Percentiles rank a stretch among this genome's conserved stretches.
phyloP scores from a whole-genome alignment of 2,113 vertebrate genomes.

The Forbesichthys papilliferus region DNA sequence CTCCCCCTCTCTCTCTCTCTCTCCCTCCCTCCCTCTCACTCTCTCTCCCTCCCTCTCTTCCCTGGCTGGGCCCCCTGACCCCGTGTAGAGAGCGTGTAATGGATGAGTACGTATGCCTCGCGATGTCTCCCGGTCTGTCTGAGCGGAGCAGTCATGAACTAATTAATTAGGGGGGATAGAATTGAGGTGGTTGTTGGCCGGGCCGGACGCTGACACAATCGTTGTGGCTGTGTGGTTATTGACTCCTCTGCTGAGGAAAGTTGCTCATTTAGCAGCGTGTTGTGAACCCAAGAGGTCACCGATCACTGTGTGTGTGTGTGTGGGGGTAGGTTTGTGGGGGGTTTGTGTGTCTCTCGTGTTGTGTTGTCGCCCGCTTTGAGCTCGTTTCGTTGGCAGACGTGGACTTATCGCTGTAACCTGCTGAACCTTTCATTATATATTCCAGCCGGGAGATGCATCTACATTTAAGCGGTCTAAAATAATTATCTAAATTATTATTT shows the following conservation, averaged over 20 bases:
- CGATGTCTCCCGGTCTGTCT: conserved; percentile 57
- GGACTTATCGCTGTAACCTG: conserved; percentile 10
- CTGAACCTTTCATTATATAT: too few relatives aligned
- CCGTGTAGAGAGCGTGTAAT: conserved; percentile 63
- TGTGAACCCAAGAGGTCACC: conserved; percentile 60
- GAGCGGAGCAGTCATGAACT: conserved; percentile 65
- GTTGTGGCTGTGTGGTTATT: conserved; percentile 72
- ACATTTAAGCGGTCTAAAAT: too few relatives aligned
- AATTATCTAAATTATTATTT: too few relatives aligned
- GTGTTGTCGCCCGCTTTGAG: conserved; percentile 44
- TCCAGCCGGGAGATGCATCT: too few relatives aligned
- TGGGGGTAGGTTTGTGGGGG: too few relatives aligned
- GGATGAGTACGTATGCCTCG: conserved; percentile 66
- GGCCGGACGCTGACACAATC: conserved; percentile 69
- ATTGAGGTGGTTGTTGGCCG: conserved; percentile 48
- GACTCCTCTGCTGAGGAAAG: conserved; percentile 71
- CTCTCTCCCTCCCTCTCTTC: background rate
- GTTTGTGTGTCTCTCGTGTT: conserved; percentile 52
- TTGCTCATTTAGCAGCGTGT: conserved; percentile 72
- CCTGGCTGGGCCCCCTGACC: conserved; percentile 57
- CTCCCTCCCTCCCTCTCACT: too few relatives aligned
- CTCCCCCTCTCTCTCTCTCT: too few relatives aligned
- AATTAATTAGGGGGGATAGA: conserved; percentile 58
- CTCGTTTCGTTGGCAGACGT: conserved; percentile 1
- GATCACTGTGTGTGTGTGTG: conserved; percentile 50